phyloP scores from a whole-genome alignment of 92 coral and sea anemone genomes.

The Galaxea fascicularis region DNA sequence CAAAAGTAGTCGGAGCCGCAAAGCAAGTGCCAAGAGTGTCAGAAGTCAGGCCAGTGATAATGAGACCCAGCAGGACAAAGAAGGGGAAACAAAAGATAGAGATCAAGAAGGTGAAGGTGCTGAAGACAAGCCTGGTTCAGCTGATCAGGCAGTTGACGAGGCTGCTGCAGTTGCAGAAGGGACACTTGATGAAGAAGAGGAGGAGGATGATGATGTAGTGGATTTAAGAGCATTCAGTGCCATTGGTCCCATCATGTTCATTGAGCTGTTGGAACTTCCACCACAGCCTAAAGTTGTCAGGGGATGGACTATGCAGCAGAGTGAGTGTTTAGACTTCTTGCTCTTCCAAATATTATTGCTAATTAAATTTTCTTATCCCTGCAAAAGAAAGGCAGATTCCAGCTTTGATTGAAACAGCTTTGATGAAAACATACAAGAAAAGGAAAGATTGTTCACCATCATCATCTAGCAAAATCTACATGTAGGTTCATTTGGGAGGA shows the following conservation, averaged over 20 bases:
- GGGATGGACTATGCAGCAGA: constrained; percentile 92
- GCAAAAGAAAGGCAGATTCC: no score
- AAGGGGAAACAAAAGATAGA: constrained; percentile 56
- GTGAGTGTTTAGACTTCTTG: constrained; percentile 46
- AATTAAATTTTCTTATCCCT: no score
- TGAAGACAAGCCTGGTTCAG: constrained; percentile 47
- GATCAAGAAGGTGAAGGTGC: constrained; percentile 39
- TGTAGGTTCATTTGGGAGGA: no score
- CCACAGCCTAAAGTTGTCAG: constrained; percentile 93
- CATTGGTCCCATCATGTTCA: constrained; percentile 78
- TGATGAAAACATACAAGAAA: no score
- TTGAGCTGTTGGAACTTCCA: constrained; percentile 88
- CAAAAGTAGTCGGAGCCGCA: constrained; percentile 85
- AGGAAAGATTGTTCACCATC: no score
- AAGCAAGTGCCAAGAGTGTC: constrained; percentile 83
- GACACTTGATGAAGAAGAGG: constrained; percentile 76
- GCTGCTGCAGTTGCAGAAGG: constrained; percentile 39
- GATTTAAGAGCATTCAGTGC: constrained; percentile 92
- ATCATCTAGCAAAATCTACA: no score
- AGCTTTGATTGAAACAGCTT: no score
- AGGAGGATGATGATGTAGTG: constrained; percentile 96
- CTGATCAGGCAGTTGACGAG: constrained; percentile 62
- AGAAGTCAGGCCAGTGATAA: constrained; percentile 81
- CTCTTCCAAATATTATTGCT: no score
- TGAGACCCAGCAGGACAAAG: constrained; percentile 77